phyloP scores from a whole-genome alignment of 64 coral and sea anemone genomes.

The Catalaphyllia jardinei region DNA sequence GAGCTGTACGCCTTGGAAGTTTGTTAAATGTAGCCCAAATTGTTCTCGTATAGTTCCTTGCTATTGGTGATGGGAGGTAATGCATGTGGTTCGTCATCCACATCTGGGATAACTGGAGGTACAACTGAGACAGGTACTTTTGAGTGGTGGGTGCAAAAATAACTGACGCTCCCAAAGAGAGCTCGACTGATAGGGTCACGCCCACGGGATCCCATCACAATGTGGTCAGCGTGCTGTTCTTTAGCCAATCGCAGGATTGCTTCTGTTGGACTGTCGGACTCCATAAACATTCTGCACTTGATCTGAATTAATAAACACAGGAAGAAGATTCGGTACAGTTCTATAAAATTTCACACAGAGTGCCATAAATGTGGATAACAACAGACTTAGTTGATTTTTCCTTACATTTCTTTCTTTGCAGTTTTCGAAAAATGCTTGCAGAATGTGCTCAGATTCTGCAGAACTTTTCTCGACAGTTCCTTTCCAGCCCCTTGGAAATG shows the following conservation, averaged over 20 bases:
- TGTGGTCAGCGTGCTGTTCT: neutral
- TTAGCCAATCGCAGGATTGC: conserved; percentile 16
- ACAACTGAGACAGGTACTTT: conserved; percentile 4
- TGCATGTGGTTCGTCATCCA: neutral
- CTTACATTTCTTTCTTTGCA: conserved; percentile 11
- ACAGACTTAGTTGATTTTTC: neutral
- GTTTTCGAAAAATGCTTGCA: neutral
- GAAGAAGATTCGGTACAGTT: neutral
- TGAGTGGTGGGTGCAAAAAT: conserved; percentile 21
- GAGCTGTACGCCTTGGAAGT: too few species aligned
- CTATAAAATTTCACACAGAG: too few species aligned
- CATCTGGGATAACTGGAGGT: neutral
- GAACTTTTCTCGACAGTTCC: neutral
- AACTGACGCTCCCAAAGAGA: neutral
- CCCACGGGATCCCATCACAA: conserved; percentile 9
- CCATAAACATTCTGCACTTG: conserved; percentile 23
- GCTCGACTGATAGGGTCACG: conserved; percentile 7
- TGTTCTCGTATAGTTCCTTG: neutral
- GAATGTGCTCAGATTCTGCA: conserved; percentile 7
- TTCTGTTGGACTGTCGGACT: neutral
- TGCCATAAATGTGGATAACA: neutral
- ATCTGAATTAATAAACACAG: neutral
- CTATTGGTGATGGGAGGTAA: neutral
- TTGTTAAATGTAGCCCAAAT: conserved; percentile 3
- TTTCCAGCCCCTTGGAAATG: neutral